Conservation (phyloP, 2,888 invertebrate species). For the Pteria penguin region DNA sequence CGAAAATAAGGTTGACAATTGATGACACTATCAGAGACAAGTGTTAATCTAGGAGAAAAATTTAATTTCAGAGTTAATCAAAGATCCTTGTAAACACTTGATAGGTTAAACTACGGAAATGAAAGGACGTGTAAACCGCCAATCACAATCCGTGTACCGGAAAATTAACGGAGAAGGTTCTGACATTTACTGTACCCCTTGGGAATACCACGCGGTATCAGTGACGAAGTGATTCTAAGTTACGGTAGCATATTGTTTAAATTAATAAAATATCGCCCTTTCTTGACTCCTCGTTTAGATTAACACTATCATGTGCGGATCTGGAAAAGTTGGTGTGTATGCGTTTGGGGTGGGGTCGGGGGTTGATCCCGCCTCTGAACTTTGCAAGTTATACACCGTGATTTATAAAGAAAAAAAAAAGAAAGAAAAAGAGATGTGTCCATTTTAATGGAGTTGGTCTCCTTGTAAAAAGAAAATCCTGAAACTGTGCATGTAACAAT, state of each 20-base stretch:
- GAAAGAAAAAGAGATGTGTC: too few species aligned
- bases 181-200: conserved; percentile 20
- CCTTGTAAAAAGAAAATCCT: too few species aligned
- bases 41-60: conserved; percentile 28
- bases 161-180: conserved; percentile 28
- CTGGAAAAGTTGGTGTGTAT: too few species aligned
- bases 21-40: conserved; percentile 23
- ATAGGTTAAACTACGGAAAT: conserved; percentile 40
- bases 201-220: neutral
- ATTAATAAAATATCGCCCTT: neutral
- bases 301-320: too few species aligned
- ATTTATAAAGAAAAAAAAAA: too few species aligned
- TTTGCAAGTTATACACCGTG: too few species aligned
- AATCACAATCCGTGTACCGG: conserved; percentile 30
- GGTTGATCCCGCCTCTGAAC: too few species aligned
- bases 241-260: neutral
- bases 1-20: conserved; percentile 11
- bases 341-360: too few species aligned
- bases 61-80: conserved; percentile 38
- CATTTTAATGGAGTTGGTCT: too few species aligned
- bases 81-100: conserved; percentile 40
- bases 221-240: neutral
- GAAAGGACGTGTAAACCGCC: conserved; percentile 34
- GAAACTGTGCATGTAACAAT: too few species aligned
- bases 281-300: neutral